Percentiles rank a stretch among this genome's conserved stretches.
phyloP scores from a whole-genome alignment of 2,113 vertebrate genomes.

The Patagioenas fasciata region DNA sequence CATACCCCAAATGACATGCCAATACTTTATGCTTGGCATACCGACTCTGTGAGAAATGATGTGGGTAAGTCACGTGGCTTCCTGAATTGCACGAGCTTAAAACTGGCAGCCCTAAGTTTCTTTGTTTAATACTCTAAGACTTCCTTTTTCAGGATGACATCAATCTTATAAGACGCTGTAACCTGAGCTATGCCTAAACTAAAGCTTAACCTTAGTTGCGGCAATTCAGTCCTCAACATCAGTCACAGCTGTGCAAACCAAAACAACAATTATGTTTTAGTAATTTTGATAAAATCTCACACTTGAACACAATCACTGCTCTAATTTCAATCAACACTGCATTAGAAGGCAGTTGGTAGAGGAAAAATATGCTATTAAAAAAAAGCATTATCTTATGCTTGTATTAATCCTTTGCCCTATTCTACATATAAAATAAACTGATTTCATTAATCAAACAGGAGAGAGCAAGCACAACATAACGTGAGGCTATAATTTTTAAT shows the following conservation, averaged over 20 bases:
- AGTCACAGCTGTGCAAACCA: background rate
- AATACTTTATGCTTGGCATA: background rate
- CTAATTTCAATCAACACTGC: background rate
- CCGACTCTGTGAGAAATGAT: background rate
- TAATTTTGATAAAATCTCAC: background rate
- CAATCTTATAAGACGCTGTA: background rate
- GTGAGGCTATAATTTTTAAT: background rate
- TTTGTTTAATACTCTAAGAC: constrained; percentile 24
- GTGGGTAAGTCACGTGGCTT: constrained; percentile 4
- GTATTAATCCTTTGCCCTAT: background rate
- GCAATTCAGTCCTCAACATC: background rate
- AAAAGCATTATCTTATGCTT: background rate
- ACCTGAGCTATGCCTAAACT: background rate
- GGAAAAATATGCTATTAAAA: background rate
- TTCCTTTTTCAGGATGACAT: constrained; percentile 39
- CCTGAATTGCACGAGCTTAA: background rate
- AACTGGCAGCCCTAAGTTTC: background rate
- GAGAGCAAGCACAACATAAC: background rate
- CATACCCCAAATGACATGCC: background rate
- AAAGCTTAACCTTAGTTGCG: background rate
- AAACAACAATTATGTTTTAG: background rate
- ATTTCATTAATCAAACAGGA: background rate
- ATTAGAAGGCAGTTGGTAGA: background rate
- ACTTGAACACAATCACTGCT: background rate
- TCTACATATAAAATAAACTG: background rate